Evolutionary conservation across 2,797 vertebrate species (phyloP), one percentile per base, ranked within the genome.

Genomic region (Danio albolineatus): DNA sequence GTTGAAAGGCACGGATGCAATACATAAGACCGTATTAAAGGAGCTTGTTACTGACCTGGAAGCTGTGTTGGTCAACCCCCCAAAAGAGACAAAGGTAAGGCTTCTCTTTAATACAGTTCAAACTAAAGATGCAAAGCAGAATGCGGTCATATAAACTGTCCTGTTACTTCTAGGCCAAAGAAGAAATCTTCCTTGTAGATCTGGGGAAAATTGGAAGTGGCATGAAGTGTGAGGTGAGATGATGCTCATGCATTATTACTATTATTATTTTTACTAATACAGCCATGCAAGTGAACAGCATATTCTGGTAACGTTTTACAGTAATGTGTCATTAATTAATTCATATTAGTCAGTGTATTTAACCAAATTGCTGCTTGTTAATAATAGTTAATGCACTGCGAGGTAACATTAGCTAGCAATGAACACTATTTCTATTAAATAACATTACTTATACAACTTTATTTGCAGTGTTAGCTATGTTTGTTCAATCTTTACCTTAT

Each of bases 51-150:
- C 9, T 3, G 10, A 44, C 0, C 49, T 56, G 14, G 5, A 2
- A 0, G 0, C 0, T 8, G 5, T 16, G 7, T 0, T 38, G 5
- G 12, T 9, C 1, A 6, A 4, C 5, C 2, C 21, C 9, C 0
- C n/a, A 41, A 0, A 10, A 0, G 6, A 38, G 10, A 0, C 2
- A 2, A 2, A 5, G 67, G 77, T 72, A 64, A 79, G 54, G 57
- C 12, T 56, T 2, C 46, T 46, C 61, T 38, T 14, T 19, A 17
- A 10, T 28, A 53, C n/a, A 7, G 5, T 6, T 16, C n/a, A 10
- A 46, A 36, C 10, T 8, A 13, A 7, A 69, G 21, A 38, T 28
- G 3, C 13, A n/a, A 4, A 13, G 10, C 10, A 36, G 6, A 28
- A 10, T 2, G 7, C 13, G 13, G 43, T 28, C 64, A 6, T 49